Evolutionary conservation across 1,140 invertebrate species (phyloP), one percentile per base, ranked within the genome.

Genomic region (Doryteuthis pealeii): DNA sequence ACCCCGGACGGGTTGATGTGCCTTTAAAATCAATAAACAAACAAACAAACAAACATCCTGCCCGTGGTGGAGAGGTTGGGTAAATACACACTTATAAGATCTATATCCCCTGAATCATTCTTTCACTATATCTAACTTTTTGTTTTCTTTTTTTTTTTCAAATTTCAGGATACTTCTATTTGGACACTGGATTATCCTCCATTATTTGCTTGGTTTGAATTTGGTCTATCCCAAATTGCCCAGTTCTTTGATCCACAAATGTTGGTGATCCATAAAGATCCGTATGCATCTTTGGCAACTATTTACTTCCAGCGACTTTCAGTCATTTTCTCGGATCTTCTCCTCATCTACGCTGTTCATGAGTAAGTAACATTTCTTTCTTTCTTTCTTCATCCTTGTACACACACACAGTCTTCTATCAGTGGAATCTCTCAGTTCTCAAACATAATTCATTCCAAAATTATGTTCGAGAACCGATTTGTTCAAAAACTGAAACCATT

Each of bases 161-260:
- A 71, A 75, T 82, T 91, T 80, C 92, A 96, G 81, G 86, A 90
- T 31, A 95, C 93, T 31, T 99, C 97, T 58, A 90, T 96, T 92
- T 99, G 98, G 98, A 99, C 98, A 0, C 88, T 99, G 67, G 98
- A 99, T 90, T 99, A 99, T 90, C 98, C 98, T 58, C 98, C 98
- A 12, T 91, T 99, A 26, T 99, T 99, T 90, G 98, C 97, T 6
- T 99, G 96, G 92, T 95, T 99, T 84, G 97, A 99, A 87, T 97
- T 91, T 89, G 78, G 90, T 14, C 89, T 99, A 0, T 94, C 96
- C 45, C 90, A 92, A 76, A 70, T 94, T 71, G 96, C 95, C 2
- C 87, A 89, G 75, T 91, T 89, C 82, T 92, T 98, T 87, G 97
- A 99, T 89, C 89, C 91, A n/a, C 87, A 93, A 71, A 99, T 99